phyloP scores from a whole-genome alignment of 23 tunicate genomes.

The Halocynthia aurantium region DNA sequence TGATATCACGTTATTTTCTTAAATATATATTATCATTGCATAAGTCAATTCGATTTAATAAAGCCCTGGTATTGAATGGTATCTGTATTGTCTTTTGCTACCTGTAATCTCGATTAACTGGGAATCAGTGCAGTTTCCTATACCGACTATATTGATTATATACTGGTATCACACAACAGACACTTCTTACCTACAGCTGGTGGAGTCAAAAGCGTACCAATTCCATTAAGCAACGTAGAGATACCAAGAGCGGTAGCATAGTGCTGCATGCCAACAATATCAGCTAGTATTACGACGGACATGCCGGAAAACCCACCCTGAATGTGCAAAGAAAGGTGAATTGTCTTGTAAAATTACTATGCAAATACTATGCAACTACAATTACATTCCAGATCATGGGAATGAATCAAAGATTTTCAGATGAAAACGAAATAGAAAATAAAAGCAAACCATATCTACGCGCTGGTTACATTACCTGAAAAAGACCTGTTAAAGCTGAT shows the following conservation, averaged over 20 bases:
- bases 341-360: too few relatives aligned
- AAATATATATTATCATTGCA: too few relatives aligned
- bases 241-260: conserved; percentile 81
- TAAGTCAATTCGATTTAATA: too few relatives aligned
- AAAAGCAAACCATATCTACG: background rate
- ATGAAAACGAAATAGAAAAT: background rate
- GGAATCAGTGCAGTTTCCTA: background rate
- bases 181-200: conserved; percentile 50
- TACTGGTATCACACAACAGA: background rate
- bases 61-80: too few relatives aligned
- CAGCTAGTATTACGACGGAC: conserved; percentile 75
- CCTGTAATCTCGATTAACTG: background rate
- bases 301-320: conserved; percentile 94
- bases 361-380: too few relatives aligned
- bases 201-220: conserved; percentile 63
- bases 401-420: background rate
- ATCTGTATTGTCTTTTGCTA: background rate
- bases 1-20: too few relatives aligned
- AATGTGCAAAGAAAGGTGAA: background rate
- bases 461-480: conserved; percentile 43
- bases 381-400: background rate
- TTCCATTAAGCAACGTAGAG: conserved; percentile 65
- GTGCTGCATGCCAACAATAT: conserved; percentile 55
- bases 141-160: background rate
- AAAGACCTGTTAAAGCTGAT: conserved; percentile 73